phyloP scores from a whole-genome alignment of 2,888 invertebrate species.

The Plagiodera versicolora region DNA sequence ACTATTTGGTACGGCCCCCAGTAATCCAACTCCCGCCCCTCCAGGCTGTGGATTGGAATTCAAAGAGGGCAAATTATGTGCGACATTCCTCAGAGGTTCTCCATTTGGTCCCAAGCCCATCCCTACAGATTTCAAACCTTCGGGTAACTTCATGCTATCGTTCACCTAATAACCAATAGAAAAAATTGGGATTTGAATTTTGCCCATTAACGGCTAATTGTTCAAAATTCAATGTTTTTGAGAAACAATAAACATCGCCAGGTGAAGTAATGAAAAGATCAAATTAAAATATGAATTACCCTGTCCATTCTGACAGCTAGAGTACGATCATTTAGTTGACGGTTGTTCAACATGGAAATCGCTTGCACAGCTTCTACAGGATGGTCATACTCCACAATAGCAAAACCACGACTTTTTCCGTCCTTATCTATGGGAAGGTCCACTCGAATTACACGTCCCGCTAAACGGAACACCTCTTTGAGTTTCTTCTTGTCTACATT shows the following conservation, averaged over 20 bases:
- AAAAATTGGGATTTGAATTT: too few relatives aligned
- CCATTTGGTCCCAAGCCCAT: conserved; percentile 93
- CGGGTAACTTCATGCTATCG: conserved; percentile 77
- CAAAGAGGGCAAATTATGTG: conserved; percentile 64
- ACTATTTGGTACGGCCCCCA: conserved; percentile 62
- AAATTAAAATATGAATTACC: conserved; percentile 49
- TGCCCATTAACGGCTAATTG: too few relatives aligned
- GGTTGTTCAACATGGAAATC: conserved; percentile 97
- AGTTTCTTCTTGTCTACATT: conserved; percentile 28
- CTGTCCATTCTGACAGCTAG: conserved; percentile 95
- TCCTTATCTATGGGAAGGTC: conserved; percentile 93
- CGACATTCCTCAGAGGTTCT: conserved; percentile 83
- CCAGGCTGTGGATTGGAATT: conserved; percentile 18
- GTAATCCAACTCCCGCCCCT: conserved; percentile 55
- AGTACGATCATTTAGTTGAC: conserved; percentile 86
- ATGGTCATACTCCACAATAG: conserved; percentile 94
- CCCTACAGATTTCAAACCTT: conserved; percentile 89
- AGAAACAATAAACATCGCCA: too few relatives aligned
- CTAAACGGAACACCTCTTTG: conserved; percentile 58
- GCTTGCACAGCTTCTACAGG: conserved; percentile 98
- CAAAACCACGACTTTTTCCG: conserved; percentile 95
- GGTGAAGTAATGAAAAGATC: too few relatives aligned
- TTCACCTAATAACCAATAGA: too few relatives aligned
- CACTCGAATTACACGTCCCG: conserved; percentile 88
- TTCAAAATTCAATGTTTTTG: too few relatives aligned